Evolutionary conservation across 2,888 invertebrate genomes (phyloP).

Genomic region (Orthonychiurus folsomi): DNA sequence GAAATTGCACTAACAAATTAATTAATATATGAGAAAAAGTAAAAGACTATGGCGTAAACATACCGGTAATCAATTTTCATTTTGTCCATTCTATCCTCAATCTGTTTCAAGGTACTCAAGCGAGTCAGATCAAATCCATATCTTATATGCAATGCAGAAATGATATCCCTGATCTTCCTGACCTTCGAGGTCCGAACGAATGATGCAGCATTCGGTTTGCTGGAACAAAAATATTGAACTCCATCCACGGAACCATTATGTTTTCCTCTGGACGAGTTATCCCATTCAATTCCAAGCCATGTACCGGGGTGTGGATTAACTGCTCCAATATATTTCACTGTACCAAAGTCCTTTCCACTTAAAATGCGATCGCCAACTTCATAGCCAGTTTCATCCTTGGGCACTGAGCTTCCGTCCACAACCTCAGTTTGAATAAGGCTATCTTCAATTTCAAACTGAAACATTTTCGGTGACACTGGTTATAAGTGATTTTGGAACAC

Average conservation of each 20-base stretch:
- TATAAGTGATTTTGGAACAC: no score
- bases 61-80: conserved; percentile 43
- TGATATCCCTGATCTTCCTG: conserved; percentile 59
- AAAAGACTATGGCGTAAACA: conserved; percentile 27
- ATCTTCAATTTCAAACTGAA: conserved; percentile 35
- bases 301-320: conserved; percentile 57
- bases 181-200: conserved; percentile 78
- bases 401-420: neutral
- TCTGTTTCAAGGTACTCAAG: conserved; percentile 24
- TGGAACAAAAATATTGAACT: conserved; percentile 62
- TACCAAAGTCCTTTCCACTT: conserved; percentile 50
- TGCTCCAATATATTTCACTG: conserved; percentile 68
- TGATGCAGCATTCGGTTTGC: conserved; percentile 69
- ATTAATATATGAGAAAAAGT: neutral
- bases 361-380: conserved; percentile 47
- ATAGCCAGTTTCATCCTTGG: conserved; percentile 10
- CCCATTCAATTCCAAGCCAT: conserved; percentile 98
- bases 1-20: neutral
- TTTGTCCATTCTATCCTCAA: conserved; percentile 56
- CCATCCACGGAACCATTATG: conserved; percentile 82
- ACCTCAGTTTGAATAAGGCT: conserved; percentile 7
- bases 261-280: conserved; percentile 76
- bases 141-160: conserved; percentile 62
- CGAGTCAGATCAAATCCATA: conserved; percentile 50
- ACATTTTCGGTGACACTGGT: conserved; percentile 28